phyloP scores from a whole-genome alignment of 2,797 vertebrate species.

The Propithecus perrieri region DNA sequence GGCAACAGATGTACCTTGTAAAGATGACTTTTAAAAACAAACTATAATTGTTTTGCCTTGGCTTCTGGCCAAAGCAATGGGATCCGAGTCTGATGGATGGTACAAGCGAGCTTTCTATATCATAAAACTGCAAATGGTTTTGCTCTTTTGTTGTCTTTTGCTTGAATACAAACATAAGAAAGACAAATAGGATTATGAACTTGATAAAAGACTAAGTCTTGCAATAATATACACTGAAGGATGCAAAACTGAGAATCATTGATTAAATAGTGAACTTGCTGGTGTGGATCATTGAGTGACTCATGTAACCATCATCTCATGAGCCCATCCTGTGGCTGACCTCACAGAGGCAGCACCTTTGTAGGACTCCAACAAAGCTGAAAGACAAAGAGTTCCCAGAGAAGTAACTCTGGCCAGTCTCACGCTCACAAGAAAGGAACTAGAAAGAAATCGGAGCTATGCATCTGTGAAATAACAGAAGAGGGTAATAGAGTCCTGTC shows the following conservation, averaged over 20 bases:
- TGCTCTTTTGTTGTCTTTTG: neutral
- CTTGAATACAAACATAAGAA: neutral
- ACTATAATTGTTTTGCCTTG: neutral
- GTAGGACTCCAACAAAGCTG: neutral
- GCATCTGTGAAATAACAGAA: neutral
- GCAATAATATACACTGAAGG: neutral
- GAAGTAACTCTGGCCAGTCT: neutral
- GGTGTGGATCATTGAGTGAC: neutral
- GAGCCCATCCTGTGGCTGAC: neutral
- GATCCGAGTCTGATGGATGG: neutral
- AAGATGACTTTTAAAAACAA: neutral
- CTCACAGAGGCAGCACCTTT: neutral
- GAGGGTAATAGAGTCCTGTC: neutral
- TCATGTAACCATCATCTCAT: neutral
- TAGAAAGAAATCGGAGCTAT: neutral
- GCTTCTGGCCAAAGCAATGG: neutral
- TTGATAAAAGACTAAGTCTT: neutral
- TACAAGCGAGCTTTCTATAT: neutral
- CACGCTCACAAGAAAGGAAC: neutral
- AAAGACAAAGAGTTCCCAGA: neutral
- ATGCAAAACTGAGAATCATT: neutral
- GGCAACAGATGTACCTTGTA: neutral
- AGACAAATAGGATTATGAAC: neutral
- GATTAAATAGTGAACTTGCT: neutral
- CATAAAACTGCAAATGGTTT: neutral